Evolutionary conservation across 2,888 invertebrate genomes (phyloP), one percentile per base, ranked within the genome.

Genomic region (Pecten maximus): DNA sequence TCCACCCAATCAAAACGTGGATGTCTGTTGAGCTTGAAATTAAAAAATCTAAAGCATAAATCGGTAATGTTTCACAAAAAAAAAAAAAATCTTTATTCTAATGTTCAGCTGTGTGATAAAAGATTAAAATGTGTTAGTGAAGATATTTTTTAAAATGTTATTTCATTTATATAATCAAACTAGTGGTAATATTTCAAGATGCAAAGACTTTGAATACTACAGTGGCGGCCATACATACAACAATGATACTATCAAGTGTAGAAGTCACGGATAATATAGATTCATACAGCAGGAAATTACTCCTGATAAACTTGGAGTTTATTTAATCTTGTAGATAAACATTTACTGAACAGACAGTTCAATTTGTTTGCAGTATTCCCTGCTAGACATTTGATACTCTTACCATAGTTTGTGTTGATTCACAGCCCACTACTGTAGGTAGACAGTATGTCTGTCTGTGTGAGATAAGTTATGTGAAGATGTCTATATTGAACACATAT

Each of bases 321-420:
- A 74, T 74, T 74, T 74, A 74, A 74, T 74, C 74, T 74, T 35
- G 35, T 74, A 74, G 74, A 74, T 74, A 74, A 74, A 74, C 74
- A 74, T 74, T 54, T 54, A 54, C 54, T n/a, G 35, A 35, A 74
- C 74, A 74, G 74, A 74, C 74, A 28, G 19, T 74, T 74, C 74
- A 74, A 35, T 74, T 74, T 35, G 35, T 35, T 35, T 74, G 28
- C 28, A 28, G 35, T 28, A 35, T 10, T 28, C 15, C 28, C 28
- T 74, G 74, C 16, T 23, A 74, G 74, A 74, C 74, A 28, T n/a
- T 74, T 6, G 74, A 74, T 16, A 74, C 74, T 74, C 35, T 74
- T 74, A 74, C 28, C 35, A 74, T 35, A 35, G 6, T 74, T 74
- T 74, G 74, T 74, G 2, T 74, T 35, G 74, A 74, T 74, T 74